Evolutionary conservation across 2,888 invertebrate genomes (phyloP).

Genomic region (Apodemia mormo): DNA sequence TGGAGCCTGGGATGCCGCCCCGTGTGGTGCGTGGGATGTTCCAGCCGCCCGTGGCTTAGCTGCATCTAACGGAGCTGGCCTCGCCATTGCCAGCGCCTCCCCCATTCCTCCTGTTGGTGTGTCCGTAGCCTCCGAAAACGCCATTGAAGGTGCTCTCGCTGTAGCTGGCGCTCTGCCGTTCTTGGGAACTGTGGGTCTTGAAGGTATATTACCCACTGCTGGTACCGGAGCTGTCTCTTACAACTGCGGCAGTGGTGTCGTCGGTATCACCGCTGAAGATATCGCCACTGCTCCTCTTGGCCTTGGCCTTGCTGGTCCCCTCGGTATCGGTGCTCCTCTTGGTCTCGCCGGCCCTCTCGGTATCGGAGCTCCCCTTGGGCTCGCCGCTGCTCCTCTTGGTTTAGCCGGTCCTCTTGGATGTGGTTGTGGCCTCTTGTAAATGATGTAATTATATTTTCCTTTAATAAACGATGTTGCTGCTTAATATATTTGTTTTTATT

Average conservation of each 20-base stretch:
- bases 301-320: slow-evolving; percentile 21
- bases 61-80: no score
- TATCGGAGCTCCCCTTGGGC: neutral
- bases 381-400: neutral
- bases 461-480: neutral
- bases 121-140: slow-evolving; percentile 47
- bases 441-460: neutral
- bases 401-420: no score
- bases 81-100: no score
- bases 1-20: neutral
- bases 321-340: slow-evolving; percentile 2
- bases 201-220: no score
- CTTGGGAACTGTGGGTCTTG: no score
- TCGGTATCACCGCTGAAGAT: slow-evolving; percentile 25
- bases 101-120: slow-evolving; percentile 44
- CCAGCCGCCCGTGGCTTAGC: no score
- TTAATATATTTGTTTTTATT: neutral
- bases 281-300: slow-evolving; percentile 24
- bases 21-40: no score
- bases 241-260: slow-evolving; percentile 36
- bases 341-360: neutral
- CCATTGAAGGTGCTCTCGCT: slow-evolving; percentile 42
- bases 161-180: no score
- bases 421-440: slow-evolving; percentile 19
- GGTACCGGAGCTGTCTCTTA: no score